Evolutionary conservation across 92 coral and sea anemone genomes (phyloP).

Genomic region (Chrysogorgia sp.): DNA sequence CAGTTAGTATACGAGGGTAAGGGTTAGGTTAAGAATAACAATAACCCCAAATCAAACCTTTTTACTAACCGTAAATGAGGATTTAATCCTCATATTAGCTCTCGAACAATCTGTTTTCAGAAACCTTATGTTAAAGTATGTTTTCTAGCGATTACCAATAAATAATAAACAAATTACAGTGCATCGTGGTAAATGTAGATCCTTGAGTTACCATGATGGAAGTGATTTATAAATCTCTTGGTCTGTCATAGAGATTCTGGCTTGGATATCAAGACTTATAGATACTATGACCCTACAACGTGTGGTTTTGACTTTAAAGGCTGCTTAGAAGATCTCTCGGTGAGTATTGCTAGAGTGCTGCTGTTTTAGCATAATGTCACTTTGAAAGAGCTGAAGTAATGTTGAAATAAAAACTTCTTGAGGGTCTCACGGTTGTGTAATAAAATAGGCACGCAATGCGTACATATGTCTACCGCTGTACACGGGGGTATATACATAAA

Average conservation of each 20-base stretch:
- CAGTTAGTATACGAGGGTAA: too few relatives aligned
- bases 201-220: too few relatives aligned
- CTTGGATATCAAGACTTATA: slow-evolving; percentile 73
- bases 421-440: not conserved
- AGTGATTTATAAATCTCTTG: not conserved
- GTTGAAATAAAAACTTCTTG: not conserved
- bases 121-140: too few relatives aligned
- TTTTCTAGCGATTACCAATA: too few relatives aligned
- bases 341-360: slow-evolving; percentile 47
- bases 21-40: too few relatives aligned
- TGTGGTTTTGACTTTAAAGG: slow-evolving; percentile 97
- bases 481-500: too few relatives aligned
- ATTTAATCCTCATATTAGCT: too few relatives aligned
- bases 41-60: too few relatives aligned
- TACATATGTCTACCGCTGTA: too few relatives aligned
- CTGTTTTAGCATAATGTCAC: not conserved
- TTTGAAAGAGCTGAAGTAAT: not conserved
- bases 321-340: slow-evolving; percentile 86
- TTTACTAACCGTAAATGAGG: not conserved
- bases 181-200: too few relatives aligned
- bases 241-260: slow-evolving; percentile 69
- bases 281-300: slow-evolving; percentile 89
- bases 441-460: too few relatives aligned
- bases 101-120: not conserved
- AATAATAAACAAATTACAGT: too few relatives aligned